These are phyloP conservation scores for Prinia subflava DNA, from an alignment of 2,113 vertebrate species.

Conservation along the genomic window DNA sequence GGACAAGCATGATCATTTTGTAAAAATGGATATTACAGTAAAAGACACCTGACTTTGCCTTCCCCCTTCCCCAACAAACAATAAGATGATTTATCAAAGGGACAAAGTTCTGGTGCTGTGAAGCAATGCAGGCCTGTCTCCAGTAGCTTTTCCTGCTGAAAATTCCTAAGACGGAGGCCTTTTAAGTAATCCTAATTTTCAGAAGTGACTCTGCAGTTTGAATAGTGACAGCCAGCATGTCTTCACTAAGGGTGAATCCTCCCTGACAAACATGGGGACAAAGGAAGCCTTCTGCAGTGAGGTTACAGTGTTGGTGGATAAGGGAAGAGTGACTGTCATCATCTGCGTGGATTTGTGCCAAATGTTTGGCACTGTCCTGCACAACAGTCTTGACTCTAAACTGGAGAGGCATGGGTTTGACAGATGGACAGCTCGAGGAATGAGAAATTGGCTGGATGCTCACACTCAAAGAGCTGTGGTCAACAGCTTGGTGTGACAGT, in stretches of 20 bases:
- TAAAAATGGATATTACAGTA: not conserved
- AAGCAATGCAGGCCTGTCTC: not conserved
- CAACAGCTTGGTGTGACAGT: not conserved
- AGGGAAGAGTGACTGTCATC: not conserved
- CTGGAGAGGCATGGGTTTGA: not conserved
- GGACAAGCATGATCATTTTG: not conserved
- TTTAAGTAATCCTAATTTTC: not conserved
- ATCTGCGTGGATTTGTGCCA: not conserved
- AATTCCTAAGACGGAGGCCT: not conserved
- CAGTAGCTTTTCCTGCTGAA: not conserved
- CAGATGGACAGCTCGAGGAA: not conserved
- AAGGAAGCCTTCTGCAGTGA: not conserved
- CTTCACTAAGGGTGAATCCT: not conserved
- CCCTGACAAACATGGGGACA: not conserved
- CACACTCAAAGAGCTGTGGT: not conserved
- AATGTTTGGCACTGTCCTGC: not conserved
- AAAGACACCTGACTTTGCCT: not conserved
- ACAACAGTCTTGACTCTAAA: not conserved
- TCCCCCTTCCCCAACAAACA: not conserved
- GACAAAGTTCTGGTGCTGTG: accelerated
- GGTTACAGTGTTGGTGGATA: not conserved
- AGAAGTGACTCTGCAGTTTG: not conserved
- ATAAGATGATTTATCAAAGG: not conserved
- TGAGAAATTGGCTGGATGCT: not conserved
- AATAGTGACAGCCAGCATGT: not conserved